These are phyloP conservation scores for Blera fallax DNA, from an alignment of 2,888 invertebrate genomes.

Conservation along the genomic window DNA sequence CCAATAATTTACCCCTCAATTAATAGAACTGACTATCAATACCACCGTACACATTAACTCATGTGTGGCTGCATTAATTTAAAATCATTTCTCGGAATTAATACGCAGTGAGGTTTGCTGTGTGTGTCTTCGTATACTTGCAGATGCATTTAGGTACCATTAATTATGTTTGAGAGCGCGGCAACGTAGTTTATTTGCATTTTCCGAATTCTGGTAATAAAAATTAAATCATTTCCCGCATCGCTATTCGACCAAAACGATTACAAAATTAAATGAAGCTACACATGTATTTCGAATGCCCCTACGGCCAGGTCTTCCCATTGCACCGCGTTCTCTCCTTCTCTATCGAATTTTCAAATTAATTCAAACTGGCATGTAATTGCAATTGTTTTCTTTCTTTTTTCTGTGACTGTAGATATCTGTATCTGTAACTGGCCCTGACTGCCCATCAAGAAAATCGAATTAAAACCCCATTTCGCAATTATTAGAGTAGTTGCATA, in stretches of 20 bases:
- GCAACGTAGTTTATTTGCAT: conserved; percentile 36
- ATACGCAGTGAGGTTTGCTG: background rate
- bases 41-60: conserved; percentile 1
- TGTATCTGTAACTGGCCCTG: conserved; percentile 1
- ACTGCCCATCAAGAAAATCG: conserved; percentile 44
- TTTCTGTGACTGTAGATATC: background rate
- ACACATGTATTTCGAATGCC: too few relatives aligned
- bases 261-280: conserved; percentile 61
- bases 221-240: conserved; percentile 57
- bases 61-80: conserved; percentile 29
- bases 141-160: conserved; percentile 50
- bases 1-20: conserved; percentile 18
- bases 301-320: background rate
- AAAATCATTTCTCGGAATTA: conserved; percentile 31
- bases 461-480: conserved; percentile 69
- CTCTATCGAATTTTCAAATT: conserved; percentile 50
- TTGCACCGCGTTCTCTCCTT: background rate
- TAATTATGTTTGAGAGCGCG: conserved; percentile 27
- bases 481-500: conserved; percentile 35
- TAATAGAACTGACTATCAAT: conserved; percentile 12
- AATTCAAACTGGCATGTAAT: conserved; percentile 61
- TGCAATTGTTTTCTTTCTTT: conserved; percentile 37
- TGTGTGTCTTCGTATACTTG: background rate
- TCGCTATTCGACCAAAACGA: conserved; percentile 41
- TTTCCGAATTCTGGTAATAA: conserved; percentile 25